These are phyloP conservation scores for Gnathonemus longibarbis DNA, from an alignment of 2,113 vertebrate species.

Conservation along the genomic window DNA sequence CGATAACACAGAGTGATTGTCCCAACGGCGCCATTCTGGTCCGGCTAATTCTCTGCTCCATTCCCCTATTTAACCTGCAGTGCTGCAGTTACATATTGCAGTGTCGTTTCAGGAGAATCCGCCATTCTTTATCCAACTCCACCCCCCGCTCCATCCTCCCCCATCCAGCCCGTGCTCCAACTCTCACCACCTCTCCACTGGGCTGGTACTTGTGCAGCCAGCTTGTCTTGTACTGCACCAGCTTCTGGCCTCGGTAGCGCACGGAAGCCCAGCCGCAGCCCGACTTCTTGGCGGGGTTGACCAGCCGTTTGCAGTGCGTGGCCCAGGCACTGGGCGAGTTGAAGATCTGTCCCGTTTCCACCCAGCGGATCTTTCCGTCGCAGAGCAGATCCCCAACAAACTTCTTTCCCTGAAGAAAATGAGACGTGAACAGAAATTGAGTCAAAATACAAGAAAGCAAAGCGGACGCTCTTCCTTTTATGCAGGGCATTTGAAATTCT, in stretches of 20 bases:
- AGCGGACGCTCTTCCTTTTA: neutral
- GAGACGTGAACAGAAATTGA: neutral
- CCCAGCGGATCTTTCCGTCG: constrained; percentile 91
- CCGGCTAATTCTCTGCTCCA: neutral
- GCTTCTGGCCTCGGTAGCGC: constrained; percentile 88
- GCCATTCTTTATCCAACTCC: neutral
- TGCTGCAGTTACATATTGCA: neutral
- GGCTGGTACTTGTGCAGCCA: constrained; percentile 88
- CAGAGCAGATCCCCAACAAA: constrained; percentile 84
- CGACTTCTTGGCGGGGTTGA: constrained; percentile 94
- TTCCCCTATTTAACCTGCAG: neutral
- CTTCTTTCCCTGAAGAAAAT: constrained; percentile 77
- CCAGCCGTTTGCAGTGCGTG: constrained; percentile 93
- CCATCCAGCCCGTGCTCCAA: constrained; percentile 36
- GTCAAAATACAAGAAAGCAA: neutral
- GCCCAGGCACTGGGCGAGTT: constrained; percentile 96
- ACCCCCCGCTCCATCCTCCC: constrained; percentile 30
- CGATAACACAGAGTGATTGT: neutral
- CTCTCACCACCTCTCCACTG: constrained; percentile 74
- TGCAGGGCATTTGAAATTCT: neutral
- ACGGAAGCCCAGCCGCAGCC: constrained; percentile 95
- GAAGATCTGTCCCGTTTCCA: constrained; percentile 89
- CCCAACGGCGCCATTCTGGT: neutral
- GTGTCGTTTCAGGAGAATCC: neutral
- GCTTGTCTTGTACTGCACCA: constrained; percentile 91